Conservation (phyloP, 2,888 invertebrate genomes). For the Meiosimyza platycephala region DNA sequence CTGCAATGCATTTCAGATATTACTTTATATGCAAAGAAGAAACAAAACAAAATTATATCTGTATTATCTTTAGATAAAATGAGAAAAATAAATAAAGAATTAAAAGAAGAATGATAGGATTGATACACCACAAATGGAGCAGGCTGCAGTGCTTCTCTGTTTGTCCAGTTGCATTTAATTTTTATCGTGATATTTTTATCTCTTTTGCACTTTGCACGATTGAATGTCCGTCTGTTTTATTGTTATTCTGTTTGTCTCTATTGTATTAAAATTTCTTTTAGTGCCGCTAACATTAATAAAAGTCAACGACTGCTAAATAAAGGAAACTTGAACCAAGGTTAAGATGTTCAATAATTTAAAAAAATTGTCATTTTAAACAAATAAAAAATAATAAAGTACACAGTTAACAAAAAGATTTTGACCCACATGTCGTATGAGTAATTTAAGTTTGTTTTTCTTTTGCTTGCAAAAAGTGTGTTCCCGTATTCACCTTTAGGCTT, state of each 20-base stretch:
- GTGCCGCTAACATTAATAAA: background rate
- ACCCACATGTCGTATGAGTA: conserved; percentile 3
- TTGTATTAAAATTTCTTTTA: background rate
- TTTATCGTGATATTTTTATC: no score
- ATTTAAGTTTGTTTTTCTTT: background rate
- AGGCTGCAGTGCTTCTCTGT: no score
- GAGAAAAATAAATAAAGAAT: no score
- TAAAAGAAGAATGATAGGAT: no score
- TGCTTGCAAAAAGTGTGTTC: no score
- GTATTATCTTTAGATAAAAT: conserved; percentile 3
- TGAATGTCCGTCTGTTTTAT: background rate
- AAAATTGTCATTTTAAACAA: no score
- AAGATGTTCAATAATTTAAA: no score
- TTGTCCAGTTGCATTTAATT: no score
- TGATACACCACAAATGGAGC: no score
- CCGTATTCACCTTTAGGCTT: no score
- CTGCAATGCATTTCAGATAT: no score
- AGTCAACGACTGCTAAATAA: conserved; percentile 1
- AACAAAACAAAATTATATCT: background rate
- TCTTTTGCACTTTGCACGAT: background rate
- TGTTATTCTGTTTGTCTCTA: background rate
- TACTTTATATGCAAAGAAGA: no score
- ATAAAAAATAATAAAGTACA: background rate
- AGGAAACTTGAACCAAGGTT: background rate
- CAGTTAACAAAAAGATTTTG: background rate